Evolutionary conservation across 2,888 invertebrate genomes (phyloP), one percentile per base, ranked within the genome.

Genomic region (Sthenelais limicola): DNA sequence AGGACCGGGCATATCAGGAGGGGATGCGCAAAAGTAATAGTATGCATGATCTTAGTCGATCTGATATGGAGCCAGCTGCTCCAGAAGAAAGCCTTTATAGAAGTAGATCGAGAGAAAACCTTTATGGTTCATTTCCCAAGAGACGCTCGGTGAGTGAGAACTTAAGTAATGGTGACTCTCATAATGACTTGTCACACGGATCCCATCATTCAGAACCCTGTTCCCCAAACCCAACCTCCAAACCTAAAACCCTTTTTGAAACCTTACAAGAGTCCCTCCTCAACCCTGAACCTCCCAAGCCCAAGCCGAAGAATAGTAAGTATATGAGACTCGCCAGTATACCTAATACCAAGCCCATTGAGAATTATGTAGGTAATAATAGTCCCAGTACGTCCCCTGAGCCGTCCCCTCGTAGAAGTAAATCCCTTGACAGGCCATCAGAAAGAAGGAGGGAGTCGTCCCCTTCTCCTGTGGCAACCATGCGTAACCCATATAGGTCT

Each of bases 1-100:
- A 82, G 71, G 85, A 86, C 73, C 82, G 82, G 56, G 79, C 81
- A 52, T 80, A 84, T 73, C 81, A 82, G 71, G 86, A 86, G 38
- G 84, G 83, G 4, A 76, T 86, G 43, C 77, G 84, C 28, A 86
- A 86, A 74, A 85, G 85, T 73, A 84, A 81, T 77, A 86, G 86
- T 72, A 74, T 86, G 62, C 83, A 85, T 73, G 86, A 86, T 70
- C 71, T 86, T 51, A 78, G 82, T 24, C 76, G 81, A 4, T 76
- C 80, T 32, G 76, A 78, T 43, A 35, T 24, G 33, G 69, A 68
- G 24, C 28, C 30, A 9, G 48, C 47, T 7, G 26, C 47, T 5
- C 21, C 48, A 18, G 54, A 24, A 18, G 73, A 47, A 48, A 33
- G 30, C 26, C 68, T 47, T 15, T 73, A 66, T 47, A 48, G 74